Base-by-base conservation (phyloP, 2,113 vertebrate genomes). In the Todiramphus saurophagus region DNA sequence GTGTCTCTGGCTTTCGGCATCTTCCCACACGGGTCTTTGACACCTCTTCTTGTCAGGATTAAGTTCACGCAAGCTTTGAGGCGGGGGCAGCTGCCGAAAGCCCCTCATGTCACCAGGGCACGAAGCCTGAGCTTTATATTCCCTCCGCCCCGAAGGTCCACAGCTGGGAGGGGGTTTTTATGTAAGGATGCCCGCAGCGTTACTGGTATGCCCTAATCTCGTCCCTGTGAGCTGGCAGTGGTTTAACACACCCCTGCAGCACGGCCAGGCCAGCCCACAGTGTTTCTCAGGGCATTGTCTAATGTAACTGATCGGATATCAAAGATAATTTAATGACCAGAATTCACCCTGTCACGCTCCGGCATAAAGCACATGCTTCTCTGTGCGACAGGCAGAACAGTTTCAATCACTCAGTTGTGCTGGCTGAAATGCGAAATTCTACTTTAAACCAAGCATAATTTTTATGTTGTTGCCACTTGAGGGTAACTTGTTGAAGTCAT, bases 381-480 rank as follows among this genome's bases (percentile, higher is more conserved):
- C 50, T 35, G 0, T 0, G 25, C 77, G 55, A 64, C 78, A 59
- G 78, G 62, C 88, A n/a, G 67, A 44, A 1, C 23, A 9, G 60
- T 50, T 74, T 0, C n/a, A 51, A 4, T 62, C 69, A 0, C 24
- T 70, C 58, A 0, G 72, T 87, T 33, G 1, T 70, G 39, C 56
- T 68, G 1, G 48, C 73, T 64, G 35, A 41, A 46, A 69, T 6
- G 16, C n/a, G 76, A 60, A 30, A 17, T 56, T 55, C 81, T 58
- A 4, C 0, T 50, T 90, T 43, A n/a, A 67, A 81, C 31, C 1
- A 18, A 63, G 35, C 17, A 0, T 30, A 4, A 13, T 51, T 31
- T 60, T 30, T 3, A 9, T 19, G 17, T 8, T 12, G 59, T 31
- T 79, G 81, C 44, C 50, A 1, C 28, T 37, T 31, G 7, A 30